Base-by-base conservation (phyloP, 2,113 vertebrate species). In the Bufo gargarizans region DNA sequence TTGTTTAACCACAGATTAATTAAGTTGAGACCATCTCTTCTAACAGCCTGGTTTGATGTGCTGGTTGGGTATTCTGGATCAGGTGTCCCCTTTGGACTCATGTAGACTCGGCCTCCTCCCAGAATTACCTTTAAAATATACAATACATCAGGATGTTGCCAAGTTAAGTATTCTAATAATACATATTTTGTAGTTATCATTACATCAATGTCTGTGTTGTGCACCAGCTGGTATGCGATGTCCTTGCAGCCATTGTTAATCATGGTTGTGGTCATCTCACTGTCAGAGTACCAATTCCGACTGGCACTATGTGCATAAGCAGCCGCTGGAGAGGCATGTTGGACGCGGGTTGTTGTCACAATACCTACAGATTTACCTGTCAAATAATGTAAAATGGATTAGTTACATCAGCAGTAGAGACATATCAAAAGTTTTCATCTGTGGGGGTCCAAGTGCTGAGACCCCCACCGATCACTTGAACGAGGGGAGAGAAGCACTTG, bases 321-420 rank as follows among this genome's bases (percentile, higher is more conserved):
- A 0, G 96, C 98, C 0, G 95, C 96, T 0, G 98, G 98, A 0
- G 98, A 98, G 0, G 98, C 98, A 0, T 99, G 97, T 92, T 99
- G 98, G 69, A 98, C 98, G 0, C 96, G 95, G 0, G 98, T 98
- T 89, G 97, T 98, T 0, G 98, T 99, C 92, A 99, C 97, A 0
- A 99, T 95, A 10, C 98, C 98, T 3, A 99, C 98, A 0, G 98
- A 96, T 92, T 97, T 99, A 55, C 97, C 98, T 99, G 94, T 0
- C 49, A 53, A 20, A 89, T 13, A 59, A 1, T 45, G 14, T 16
- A 3, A 47, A 74, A 74, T 6, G 33, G 13, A 74, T 16, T 9
- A 47, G 43, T 47, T 74, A 74, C 14, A 43, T 71, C 43, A 74
- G 6, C 14, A 47, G 1, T 11, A 22, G 16, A 4, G 33, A 33